Evolutionary conservation across 2,113 vertebrate genomes (phyloP), one percentile per base, ranked within the genome.

Genomic region (Hipposideros armiger): DNA sequence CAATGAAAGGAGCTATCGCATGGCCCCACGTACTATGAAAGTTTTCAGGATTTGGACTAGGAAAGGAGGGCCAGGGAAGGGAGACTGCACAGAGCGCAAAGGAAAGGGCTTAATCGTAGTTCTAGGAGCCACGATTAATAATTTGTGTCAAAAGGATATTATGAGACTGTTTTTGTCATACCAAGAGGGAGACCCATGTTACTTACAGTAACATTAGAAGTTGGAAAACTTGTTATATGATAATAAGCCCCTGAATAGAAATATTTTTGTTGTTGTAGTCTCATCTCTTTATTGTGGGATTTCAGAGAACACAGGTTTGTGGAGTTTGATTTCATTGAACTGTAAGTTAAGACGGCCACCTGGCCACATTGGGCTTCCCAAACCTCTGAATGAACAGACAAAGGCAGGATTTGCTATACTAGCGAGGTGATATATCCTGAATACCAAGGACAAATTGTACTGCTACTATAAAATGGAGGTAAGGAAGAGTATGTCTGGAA

Each of bases 261-360:
- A 47, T 56, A 67, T 52, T 94, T 60, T 40, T 32, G 14, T 73
- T 52, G 7, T 36, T 88, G 17, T 81, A 62, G 42, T 0, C 24
- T 88, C 19, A 4, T 89, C 19, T 86, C 15, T 89, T 91, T 70
- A 20, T 86, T 89, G 45, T 40, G 19, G 17, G 13, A 72, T 76
- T 92, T 96, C 26, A 81, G 69, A 47, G n/a, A 90, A 76, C 26
- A 28, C 5, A 66, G n/a, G 40, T 74, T 94, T 82, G 26, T 94
- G 28, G 26, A 73, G 11, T 87, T 89, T 86, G 42, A 82, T 76
- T 67, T 56, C 3, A 50, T 7, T 77, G 76, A 82, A 56, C 1
- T 52, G 26, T 60, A 91, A 73, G 20, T 28, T 54, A 50, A 83
- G 40, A 70, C 4, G 24, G 11, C 45, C 11, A 26, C n/a, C 54